Base-by-base conservation (phyloP, 2,113 vertebrate species). In the Willisornis vidua region DNA sequence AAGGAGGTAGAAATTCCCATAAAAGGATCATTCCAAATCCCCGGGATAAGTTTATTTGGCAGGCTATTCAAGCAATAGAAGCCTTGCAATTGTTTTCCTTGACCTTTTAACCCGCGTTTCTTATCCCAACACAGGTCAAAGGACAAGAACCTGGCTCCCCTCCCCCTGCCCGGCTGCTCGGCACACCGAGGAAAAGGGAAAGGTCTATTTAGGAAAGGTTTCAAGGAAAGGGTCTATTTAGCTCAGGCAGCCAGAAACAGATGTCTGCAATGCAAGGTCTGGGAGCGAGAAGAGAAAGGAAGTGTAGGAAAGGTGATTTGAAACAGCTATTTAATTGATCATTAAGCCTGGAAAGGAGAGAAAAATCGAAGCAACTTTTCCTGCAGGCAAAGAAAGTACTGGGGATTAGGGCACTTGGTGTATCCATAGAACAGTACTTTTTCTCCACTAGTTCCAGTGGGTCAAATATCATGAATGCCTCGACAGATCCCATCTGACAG, bases 41-140 rank as follows among this genome's bases (percentile, higher is more conserved):
- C 83, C 37, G 1, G 85, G 88, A 83, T 89, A 78, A 87, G 66
- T 92, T 93, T 92, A 93, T 93, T 85, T 95, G 75, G 57, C 95
- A 61, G 4, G 72, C 90, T 82, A 88, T 90, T 94, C 91, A 94
- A 87, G 83, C 66, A 35, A 70, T 70, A 29, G 65, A 20, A 61
- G 77, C 80, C 43, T 67, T 49, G 48, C 70, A 88, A 92, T 95
- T 93, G 51, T 92, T 91, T 97, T 79, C 85, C 86, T 87, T 94
- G 96, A 96, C 97, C 97, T 97, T 95, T 87, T 86, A 74, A 95
- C 93, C 95, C 3, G 39, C 62, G 85, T 75, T 90, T 90, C 79
- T 94, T 89, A 76, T 79, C 65, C 70, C 51, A 59, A 8, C 61
- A 63, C 74, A 95, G 78, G 81, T 91, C 90, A 82, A 58, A 93